A percentile compares a stretch with the other conserved stretches of the same genome.
Evolutionary conservation across 2,888 invertebrate species (phyloP).

Genomic region (Archips crataeganus): DNA sequence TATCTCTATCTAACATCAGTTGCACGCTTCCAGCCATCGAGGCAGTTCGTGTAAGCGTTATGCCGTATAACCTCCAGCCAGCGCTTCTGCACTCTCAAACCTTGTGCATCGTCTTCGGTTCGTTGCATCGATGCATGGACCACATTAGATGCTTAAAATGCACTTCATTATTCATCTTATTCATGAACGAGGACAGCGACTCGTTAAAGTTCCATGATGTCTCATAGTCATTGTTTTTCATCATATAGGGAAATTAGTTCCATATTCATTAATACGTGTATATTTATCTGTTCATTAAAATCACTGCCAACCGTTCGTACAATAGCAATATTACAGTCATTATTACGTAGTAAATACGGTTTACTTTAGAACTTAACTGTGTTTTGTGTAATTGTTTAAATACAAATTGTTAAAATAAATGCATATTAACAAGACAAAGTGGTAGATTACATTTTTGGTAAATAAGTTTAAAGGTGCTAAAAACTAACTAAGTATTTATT

Average conservation of each 20-base stretch:
- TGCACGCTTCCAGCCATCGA: conserved; percentile 72
- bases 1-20: conserved; percentile 61
- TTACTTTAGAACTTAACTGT: conserved; percentile 29
- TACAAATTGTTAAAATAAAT: not conserved
- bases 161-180: conserved; percentile 69
- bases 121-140: conserved; percentile 84
- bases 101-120: conserved; percentile 77
- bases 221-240: conserved; percentile 48
- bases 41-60: conserved; percentile 77
- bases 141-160: conserved; percentile 82
- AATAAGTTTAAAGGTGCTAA: no score
- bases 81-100: conserved; percentile 78
- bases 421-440: not conserved
- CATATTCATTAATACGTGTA: conserved; percentile 40
- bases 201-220: conserved; percentile 46
- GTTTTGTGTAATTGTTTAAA: conserved; percentile 14
- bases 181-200: conserved; percentile 53
- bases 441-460: not conserved
- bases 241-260: conserved; percentile 42
- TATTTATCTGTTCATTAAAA: conserved; percentile 21
- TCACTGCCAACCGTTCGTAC: conserved; percentile 26
- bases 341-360: conserved; percentile 35
- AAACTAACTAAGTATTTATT: not conserved
- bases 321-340: conserved; percentile 30
- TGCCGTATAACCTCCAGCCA: conserved; percentile 74